Evolutionary conservation across 2,113 vertebrate species (phyloP), one percentile per base, ranked within the genome.

Genomic region (Pseudorhombus dupliciocellatus): DNA sequence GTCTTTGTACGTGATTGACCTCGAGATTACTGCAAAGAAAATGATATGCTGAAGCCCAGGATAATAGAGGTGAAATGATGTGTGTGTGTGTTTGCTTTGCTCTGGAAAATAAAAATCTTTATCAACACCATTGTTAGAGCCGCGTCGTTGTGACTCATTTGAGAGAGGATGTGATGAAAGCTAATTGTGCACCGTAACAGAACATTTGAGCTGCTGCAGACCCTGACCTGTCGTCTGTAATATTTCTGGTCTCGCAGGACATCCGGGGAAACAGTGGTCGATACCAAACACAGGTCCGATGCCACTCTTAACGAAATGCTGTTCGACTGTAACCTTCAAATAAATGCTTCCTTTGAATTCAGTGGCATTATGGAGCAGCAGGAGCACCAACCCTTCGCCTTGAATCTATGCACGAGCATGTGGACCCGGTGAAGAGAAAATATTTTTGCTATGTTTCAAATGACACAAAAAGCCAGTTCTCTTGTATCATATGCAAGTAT

Each of bases 1-100:
- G 52, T 63, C 59, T 80, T 77, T 85, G 71, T 77, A 50, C 22
- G 31, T 76, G 77, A 81, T 70, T 85, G 85, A 88, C 82, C 84
- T 64, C n/a, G 66, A 76, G 79, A 74, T 84, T 75, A 72, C 70
- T 51, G 72, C 51, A 80, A 82, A 75, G 61, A 79, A 80, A 77
- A 88, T 85, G 1, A 82, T 71, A 85, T 58, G 30, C 42, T 66
- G 21, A n/a, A 7, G 46, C 51, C 76, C 64, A 76, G 77, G 64
- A 70, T 75, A 67, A 84, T 52, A 62, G 56, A 81, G 74, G 66
- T 64, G 42, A 53, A 68, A 62, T 53, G 60, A 64, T 66, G 57
- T 62, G 42, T 65, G 34, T 34, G 31, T 37, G 0, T 37, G 37
- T 71, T 84, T 77, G 26, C 64, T 46, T 73, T 53, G 53, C 25